Percentiles rank a stretch among this genome's conserved stretches.
These are phyloP conservation scores for Acanthiza pusilla DNA, from an alignment of 2,797 vertebrate genomes.

Conservation along the genomic window DNA sequence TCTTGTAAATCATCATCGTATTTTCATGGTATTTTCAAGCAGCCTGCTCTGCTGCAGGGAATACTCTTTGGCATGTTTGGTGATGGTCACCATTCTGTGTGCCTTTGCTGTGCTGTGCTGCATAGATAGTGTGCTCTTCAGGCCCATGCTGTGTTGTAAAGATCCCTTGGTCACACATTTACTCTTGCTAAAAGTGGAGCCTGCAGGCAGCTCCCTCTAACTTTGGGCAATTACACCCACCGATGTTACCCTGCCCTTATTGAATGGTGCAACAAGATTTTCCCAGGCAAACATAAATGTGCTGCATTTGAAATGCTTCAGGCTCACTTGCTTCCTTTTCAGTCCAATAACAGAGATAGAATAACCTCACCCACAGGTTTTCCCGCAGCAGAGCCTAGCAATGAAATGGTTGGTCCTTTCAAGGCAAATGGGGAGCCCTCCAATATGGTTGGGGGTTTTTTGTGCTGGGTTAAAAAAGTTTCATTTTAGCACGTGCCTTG, in stretches of 20 bases:
- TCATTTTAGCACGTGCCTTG: background rate
- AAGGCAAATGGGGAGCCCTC: background rate
- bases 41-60: background rate
- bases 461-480: background rate
- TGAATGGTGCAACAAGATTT: background rate
- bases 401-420: background rate
- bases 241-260: background rate
- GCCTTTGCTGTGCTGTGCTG: rapidly evolving
- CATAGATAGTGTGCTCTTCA: background rate
- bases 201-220: background rate
- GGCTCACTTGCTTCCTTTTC: background rate
- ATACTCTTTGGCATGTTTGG: background rate
- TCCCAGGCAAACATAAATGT: background rate
- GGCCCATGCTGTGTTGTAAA: background rate
- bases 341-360: background rate
- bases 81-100: background rate
- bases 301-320: background rate
- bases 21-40: background rate
- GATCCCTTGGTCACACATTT: background rate
- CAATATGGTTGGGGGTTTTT: rapidly evolving
- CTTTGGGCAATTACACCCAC: background rate
- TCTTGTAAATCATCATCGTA: background rate
- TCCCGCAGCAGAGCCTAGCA: background rate
- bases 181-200: background rate
- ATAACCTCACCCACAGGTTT: background rate